A percentile compares a stretch with the other conserved stretches of the same genome.
These are phyloP conservation scores for Carabus problematicus DNA, from an alignment of 2,888 invertebrate species.

Conservation along the genomic window DNA sequence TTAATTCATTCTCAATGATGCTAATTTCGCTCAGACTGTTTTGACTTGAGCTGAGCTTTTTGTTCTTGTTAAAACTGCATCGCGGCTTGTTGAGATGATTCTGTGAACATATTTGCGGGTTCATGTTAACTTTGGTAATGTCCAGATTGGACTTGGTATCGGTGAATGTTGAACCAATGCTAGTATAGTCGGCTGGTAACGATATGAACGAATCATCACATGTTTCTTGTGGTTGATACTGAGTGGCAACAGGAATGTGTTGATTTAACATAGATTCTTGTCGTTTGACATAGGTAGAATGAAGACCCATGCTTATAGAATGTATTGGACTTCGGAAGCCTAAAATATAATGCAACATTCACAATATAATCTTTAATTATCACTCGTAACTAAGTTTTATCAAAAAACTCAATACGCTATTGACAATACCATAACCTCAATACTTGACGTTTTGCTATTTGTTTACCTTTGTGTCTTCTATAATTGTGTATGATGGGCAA, in stretches of 20 bases:
- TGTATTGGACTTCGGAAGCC: constrained; percentile 46
- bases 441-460: not conserved
- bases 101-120: constrained; percentile 50
- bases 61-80: constrained; percentile 1
- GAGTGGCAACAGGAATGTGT: constrained; percentile 21
- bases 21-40: constrained; percentile 38
- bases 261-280: constrained; percentile 45
- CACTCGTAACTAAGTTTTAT: not conserved
- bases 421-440: too few relatives aligned
- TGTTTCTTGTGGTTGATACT: constrained; percentile 32
- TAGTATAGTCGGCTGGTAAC: constrained; percentile 36
- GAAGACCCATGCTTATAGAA: constrained; percentile 53
- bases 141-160: constrained; percentile 47
- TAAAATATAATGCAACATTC: constrained; percentile 31
- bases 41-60: constrained; percentile 34
- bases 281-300: constrained; percentile 52
- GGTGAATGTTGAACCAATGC: constrained; percentile 44
- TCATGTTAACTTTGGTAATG: constrained; percentile 43
- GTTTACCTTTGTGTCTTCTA: constrained; percentile 55
- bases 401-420: too few relatives aligned
- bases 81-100: constrained; percentile 48
- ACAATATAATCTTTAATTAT: not conserved
- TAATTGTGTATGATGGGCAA: constrained; percentile 63
- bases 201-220: constrained; percentile 33
- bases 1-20: constrained; percentile 32